Evolutionary conservation across 1,140 invertebrate genomes (phyloP), one percentile per base, ranked within the genome.

Genomic region (Aphidius ervi): DNA sequence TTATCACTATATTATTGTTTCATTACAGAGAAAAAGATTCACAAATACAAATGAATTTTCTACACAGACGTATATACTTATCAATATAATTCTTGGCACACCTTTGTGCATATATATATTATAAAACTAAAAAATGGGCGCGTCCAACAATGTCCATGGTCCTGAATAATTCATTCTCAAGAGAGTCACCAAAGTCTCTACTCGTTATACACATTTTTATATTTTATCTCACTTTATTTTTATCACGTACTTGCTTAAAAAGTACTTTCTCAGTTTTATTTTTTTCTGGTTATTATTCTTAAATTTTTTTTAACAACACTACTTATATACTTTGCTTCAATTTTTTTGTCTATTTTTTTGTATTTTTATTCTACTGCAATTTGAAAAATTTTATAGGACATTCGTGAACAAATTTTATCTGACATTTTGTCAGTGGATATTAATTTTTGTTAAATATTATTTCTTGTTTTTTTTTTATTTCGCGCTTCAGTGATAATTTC

Each of bases 61-160:
- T 43, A 43, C 23, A 49, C 46, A 23, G 47, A n/a, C 39, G 23
- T 56, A 10, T 42, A 6, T 60, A 52, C 49, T 63, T 66, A 66
- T 73, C 71, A 70, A 74, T 75, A 74, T 76, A 68, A 77, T 75
- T 75, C 72, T 61, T 62, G 73, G 67, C 74, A 72, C 75, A 76
- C 74, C 74, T 76, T 31, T 31, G 23, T 68, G 45, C 57, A 63
- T 64, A 63, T 68, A 66, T 65, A 62, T 52, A 62, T 63, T 71
- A 66, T 71, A 31, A 31, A 31, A 31, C 23, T 31, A 1, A 31
- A 31, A 71, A 70, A 74, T 78, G 74, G 75, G 75, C 63, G 75
- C 74, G 75, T 76, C 74, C 73, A 70, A 75, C 72, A 74, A 73
- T 72, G 62, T 66, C 65, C 23, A 31, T 31, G 65, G 68, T 67